phyloP scores from a whole-genome alignment of 2,797 vertebrate species.

The Notamacropus eugenii region DNA sequence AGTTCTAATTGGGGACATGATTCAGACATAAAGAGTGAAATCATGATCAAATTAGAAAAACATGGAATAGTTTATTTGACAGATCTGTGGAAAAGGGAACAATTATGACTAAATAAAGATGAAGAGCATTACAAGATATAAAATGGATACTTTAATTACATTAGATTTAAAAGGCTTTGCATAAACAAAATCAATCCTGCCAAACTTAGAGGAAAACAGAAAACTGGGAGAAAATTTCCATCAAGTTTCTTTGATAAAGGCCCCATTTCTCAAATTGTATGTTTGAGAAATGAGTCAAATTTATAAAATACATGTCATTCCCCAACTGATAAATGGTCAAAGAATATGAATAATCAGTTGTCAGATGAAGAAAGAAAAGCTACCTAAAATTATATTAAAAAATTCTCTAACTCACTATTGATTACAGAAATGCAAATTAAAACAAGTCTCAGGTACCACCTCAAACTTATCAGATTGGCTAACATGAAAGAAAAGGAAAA shows the following conservation, averaged over 20 bases:
- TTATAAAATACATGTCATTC: too few species aligned
- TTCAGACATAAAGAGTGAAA: neutral
- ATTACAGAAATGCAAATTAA: neutral
- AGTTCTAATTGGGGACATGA: neutral
- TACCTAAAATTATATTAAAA: too few species aligned
- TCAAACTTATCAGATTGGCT: neutral
- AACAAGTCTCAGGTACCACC: neutral
- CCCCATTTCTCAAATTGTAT: too few species aligned
- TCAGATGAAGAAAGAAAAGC: too few species aligned
- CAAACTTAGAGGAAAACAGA: neutral
- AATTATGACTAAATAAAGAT: neutral
- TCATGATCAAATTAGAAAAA: neutral
- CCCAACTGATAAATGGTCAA: too few species aligned
- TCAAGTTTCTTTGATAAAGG: too few species aligned
- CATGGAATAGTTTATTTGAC: neutral
- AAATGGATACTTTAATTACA: too few species aligned
- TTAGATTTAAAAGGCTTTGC: neutral
- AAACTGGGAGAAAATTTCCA: too few species aligned
- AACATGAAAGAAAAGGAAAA: neutral
- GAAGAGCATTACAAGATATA: too few species aligned
- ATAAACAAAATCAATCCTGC: neutral
- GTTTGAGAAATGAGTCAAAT: too few species aligned
- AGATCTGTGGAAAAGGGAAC: neutral
- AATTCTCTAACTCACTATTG: too few species aligned
- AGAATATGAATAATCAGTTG: too few species aligned